A percentile compares a stretch with the other conserved stretches of the same genome.
These are phyloP conservation scores for Vombatus ursinus DNA, from an alignment of 2,113 vertebrate genomes.

Conservation along the genomic window DNA sequence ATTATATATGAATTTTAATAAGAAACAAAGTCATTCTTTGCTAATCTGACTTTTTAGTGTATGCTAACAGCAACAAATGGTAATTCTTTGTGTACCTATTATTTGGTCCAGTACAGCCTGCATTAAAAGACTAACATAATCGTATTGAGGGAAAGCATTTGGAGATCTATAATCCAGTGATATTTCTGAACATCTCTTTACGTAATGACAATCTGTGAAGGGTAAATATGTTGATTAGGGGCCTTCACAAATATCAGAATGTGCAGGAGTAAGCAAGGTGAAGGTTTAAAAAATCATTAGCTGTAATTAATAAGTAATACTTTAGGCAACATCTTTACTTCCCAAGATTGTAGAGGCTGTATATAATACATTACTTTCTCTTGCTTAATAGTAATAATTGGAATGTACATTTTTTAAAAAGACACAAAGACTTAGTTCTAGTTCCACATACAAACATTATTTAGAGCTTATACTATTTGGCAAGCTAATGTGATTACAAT, in stretches of 20 bases:
- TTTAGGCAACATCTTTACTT: slow-evolving; percentile 50
- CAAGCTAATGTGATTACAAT: background rate
- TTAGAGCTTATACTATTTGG: background rate
- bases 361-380: background rate
- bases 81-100: slow-evolving; percentile 56
- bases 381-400: slow-evolving; percentile 46
- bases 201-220: slow-evolving; percentile 81
- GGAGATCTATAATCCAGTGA: slow-evolving; percentile 77
- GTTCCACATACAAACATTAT: background rate
- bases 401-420: slow-evolving; percentile 23
- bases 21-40: slow-evolving; percentile 38
- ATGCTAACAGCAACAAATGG: slow-evolving; percentile 55
- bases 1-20: background rate
- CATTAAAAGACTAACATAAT: slow-evolving; percentile 80
- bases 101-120: slow-evolving; percentile 66
- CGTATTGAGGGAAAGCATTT: slow-evolving; percentile 78
- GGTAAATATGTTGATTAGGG: slow-evolving; percentile 73
- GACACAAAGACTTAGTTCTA: slow-evolving; percentile 18
- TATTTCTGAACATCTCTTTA: slow-evolving; percentile 82
- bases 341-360: slow-evolving; percentile 45
- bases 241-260: slow-evolving; percentile 69
- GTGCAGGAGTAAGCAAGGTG: slow-evolving; percentile 30
- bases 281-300: slow-evolving; percentile 5
- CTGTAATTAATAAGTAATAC: slow-evolving; percentile 30
- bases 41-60: slow-evolving; percentile 64